Base-by-base conservation (phyloP, 1,140 invertebrate species). In the Zaprionus kolodkinae region DNA sequence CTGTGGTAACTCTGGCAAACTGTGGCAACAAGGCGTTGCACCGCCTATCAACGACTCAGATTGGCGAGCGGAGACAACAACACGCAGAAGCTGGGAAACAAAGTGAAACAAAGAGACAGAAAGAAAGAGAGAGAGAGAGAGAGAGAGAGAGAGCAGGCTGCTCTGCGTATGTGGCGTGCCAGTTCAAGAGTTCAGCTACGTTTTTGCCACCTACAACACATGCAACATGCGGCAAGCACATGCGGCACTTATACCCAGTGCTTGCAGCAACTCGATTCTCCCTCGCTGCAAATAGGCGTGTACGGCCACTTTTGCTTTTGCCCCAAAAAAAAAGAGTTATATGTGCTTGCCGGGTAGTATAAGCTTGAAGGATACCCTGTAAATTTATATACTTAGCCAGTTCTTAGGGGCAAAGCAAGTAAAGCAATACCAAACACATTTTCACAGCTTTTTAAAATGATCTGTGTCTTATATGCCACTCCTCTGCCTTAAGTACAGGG, bases 171-270 rank as follows among this genome's bases (percentile, higher is more conserved):
- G 72, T 72, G 76, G 60, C 68, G 64, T 66, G 72, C 36, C 59
- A 57, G 79, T 72, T 86, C 68, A 87, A 76, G 68, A 70, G 82
- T 81, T 81, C 71, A 81, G 48, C 57, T 15, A 66, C 69, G 67
- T 61, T 72, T 62, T 65, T 68, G 70, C 74, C 81, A 84, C 78
- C 78, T 75, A 78, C 60, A 73, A 52, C 56, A 40, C 78, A 75
- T 75, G 75, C 60, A 73, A 25, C 43, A 62, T 38, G 57, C 25
- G 21, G 27, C 50, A 59, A 15, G 36, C 30, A 21, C 62, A 40
- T 35, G 30, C 13, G 36, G 27, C 67, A 60, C 52, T 62, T 30
- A 45, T 17, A 17, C 38, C 38, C 50, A 65, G 54, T 38, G 25
- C 40, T 72, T 11, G 10, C 13, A 36, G 55, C 61, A 38, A 48